These are phyloP conservation scores for Arbacia lixula DNA, from an alignment of 53 echinoderm and acorn worm species.

Conservation along the genomic window DNA sequence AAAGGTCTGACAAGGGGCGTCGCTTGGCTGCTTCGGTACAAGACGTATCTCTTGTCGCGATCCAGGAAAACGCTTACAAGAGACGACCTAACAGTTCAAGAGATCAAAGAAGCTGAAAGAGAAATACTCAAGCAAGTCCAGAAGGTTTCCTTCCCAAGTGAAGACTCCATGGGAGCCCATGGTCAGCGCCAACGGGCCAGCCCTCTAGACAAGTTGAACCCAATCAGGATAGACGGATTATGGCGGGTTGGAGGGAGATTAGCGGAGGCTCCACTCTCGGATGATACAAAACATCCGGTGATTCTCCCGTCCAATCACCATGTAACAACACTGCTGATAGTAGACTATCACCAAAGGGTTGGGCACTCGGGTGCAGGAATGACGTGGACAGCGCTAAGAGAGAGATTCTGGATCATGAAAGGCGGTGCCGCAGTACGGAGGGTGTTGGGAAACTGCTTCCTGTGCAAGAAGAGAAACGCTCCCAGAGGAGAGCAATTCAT, in stretches of 20 bases:
- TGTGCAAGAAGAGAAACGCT: slow-evolving; percentile 53
- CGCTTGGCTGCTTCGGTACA: slow-evolving; percentile 52
- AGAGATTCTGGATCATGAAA: slow-evolving; percentile 53
- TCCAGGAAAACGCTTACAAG: neutral
- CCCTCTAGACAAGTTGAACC: slow-evolving; percentile 54
- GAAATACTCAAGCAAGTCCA: slow-evolving; percentile 58
- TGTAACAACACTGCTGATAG: slow-evolving; percentile 38
- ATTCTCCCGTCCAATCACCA: slow-evolving; percentile 50
- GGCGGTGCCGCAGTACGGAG: slow-evolving; percentile 38
- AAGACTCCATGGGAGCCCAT: neutral
- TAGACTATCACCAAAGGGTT: slow-evolving; percentile 29
- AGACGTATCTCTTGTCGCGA: slow-evolving; percentile 19
- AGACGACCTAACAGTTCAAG: slow-evolving; percentile 33
- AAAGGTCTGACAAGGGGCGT: slow-evolving; percentile 44
- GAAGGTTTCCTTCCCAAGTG: slow-evolving; percentile 12
- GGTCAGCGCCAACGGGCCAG: neutral
- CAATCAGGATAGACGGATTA: slow-evolving; percentile 48
- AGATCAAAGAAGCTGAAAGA: slow-evolving; percentile 36
- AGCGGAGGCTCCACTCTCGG: slow-evolving; percentile 39
- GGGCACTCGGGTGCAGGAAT: slow-evolving; percentile 55
- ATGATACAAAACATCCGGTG: slow-evolving; percentile 38
- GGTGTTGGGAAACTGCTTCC: slow-evolving; percentile 59
- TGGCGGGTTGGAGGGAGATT: slow-evolving; percentile 65
- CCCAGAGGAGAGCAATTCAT: slow-evolving; percentile 34
- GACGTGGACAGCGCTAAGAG: slow-evolving; percentile 45